Evolutionary conservation across 1,140 invertebrate genomes (phyloP).

Genomic region (Drosophila aff.): DNA sequence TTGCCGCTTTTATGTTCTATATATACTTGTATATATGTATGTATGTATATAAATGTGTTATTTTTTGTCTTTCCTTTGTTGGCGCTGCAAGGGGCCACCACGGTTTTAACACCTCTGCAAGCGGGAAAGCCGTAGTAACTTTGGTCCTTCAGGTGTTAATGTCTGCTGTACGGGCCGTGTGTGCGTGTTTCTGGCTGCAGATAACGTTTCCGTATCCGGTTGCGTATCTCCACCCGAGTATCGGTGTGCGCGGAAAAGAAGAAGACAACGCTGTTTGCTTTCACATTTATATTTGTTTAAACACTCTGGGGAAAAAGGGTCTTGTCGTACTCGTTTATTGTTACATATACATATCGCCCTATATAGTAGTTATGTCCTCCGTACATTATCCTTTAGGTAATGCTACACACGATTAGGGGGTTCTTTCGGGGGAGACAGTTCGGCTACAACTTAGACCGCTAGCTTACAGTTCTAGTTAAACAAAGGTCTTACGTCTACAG

Average conservation of each 20-base stretch:
- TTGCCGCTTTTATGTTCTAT: conserved; percentile 57
- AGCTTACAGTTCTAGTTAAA: conserved; percentile 46
- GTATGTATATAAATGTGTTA: conserved; percentile 29
- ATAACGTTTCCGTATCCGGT: conserved; percentile 60
- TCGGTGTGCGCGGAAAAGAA: conserved; percentile 20
- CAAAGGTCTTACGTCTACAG: conserved; percentile 38
- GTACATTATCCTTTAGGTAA: conserved; percentile 12
- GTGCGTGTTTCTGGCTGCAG: conserved; percentile 61
- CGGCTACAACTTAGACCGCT: conserved; percentile 45
- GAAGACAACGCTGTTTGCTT: conserved; percentile 52
- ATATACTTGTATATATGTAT: conserved; percentile 21
- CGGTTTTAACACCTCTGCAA: conserved; percentile 62
- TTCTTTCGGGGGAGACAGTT: conserved; percentile 12
- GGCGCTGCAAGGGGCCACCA: conserved; percentile 33
- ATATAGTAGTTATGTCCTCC: conserved; percentile 50
- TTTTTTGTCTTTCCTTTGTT: conserved; percentile 58
- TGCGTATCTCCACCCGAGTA: conserved; percentile 8
- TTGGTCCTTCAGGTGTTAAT: conserved; percentile 77
- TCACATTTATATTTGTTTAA: conserved; percentile 80
- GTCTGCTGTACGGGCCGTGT: conserved; percentile 49
- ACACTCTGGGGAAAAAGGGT: conserved; percentile 61
- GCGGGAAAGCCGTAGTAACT: conserved; percentile 22
- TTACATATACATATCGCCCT: conserved; percentile 46
- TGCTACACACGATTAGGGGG: conserved; percentile 32
- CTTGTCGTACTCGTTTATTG: conserved; percentile 43